phyloP scores from a whole-genome alignment of 2,113 vertebrate species.

The Macrotus californicus region DNA sequence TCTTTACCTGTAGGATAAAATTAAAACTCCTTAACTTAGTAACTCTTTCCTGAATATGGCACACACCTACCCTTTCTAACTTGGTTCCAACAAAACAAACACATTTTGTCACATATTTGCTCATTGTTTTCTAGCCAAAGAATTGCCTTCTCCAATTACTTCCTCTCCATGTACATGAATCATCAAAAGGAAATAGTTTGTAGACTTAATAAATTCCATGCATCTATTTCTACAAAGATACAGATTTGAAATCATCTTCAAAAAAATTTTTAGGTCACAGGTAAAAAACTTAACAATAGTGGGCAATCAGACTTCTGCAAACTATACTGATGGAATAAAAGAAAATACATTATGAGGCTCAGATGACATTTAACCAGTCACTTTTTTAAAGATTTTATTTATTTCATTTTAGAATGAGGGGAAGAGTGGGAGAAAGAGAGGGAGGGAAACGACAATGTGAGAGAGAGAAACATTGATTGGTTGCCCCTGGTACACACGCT shows the following conservation, averaged over 20 bases:
- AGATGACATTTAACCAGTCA: background rate
- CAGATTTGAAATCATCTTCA: background rate
- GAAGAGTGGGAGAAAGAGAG: no score
- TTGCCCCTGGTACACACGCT: no score
- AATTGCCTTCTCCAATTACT: background rate
- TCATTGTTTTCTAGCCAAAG: background rate
- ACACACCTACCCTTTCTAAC: background rate
- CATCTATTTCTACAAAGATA: conserved; percentile 8
- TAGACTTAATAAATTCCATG: conserved; percentile 1
- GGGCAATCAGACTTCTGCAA: background rate
- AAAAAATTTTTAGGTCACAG: background rate
- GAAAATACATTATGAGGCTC: background rate
- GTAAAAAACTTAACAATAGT: background rate
- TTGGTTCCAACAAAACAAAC: conserved; percentile 29
- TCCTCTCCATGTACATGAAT: background rate
- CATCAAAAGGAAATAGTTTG: background rate
- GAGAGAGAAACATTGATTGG: no score
- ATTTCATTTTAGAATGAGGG: no score
- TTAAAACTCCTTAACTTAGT: background rate
- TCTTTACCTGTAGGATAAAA: background rate
- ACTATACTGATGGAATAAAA: background rate
- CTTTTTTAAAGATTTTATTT: background rate
- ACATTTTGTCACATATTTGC: background rate
- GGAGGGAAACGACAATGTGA: no score
- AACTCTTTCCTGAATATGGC: background rate